Evolutionary conservation across 2,113 vertebrate species (phyloP).

Genomic region (Seriola aureovittata): DNA sequence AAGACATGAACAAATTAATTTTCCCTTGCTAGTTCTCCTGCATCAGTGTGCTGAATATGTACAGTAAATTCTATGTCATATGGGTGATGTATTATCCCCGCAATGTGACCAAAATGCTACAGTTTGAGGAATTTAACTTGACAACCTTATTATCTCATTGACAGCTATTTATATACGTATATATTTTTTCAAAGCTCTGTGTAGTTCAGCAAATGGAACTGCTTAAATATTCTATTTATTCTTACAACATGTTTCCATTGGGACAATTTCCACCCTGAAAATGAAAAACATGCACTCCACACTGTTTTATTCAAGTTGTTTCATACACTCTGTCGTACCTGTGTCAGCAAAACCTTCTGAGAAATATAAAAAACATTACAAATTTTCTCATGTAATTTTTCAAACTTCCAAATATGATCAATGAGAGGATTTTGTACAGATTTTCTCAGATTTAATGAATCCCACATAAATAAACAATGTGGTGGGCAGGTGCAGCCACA

Average conservation of each 20-base stretch:
- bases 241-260: not conserved
- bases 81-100: not conserved
- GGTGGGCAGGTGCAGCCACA: not conserved
- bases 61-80: constrained; percentile 17
- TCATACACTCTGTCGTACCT: too few relatives aligned
- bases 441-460: not conserved
- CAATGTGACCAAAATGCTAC: not conserved
- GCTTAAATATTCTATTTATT: not conserved
- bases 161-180: not conserved
- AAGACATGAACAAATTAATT: not conserved
- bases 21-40: not conserved
- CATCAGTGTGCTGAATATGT: constrained; percentile 22
- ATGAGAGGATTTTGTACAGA: not conserved
- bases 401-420: not conserved
- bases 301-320: not conserved
- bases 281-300: not conserved
- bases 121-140: constrained; percentile 14
- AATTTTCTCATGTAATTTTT: not conserved
- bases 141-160: not conserved
- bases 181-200: not conserved
- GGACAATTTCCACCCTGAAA: not conserved
- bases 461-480: constrained; percentile 4
- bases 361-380: not conserved
- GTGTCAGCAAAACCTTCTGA: not conserved
- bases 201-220: not conserved